These are phyloP conservation scores for Caenorhabditis sp. DNA, from an alignment of 2,888 invertebrate species.

Conservation along the genomic window DNA sequence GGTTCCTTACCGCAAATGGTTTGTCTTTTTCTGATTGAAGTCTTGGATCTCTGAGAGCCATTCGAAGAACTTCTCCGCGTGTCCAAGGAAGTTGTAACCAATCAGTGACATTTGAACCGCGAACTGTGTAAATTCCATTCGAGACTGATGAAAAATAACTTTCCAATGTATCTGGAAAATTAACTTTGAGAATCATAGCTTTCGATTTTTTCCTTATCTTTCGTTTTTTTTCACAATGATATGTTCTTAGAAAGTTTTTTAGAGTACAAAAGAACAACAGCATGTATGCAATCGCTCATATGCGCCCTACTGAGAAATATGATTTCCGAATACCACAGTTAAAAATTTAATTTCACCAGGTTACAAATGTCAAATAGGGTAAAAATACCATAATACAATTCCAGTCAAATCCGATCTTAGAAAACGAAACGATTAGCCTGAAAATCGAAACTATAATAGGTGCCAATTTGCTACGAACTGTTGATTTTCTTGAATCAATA, in stretches of 20 bases:
- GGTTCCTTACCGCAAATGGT: slow-evolving; percentile 37
- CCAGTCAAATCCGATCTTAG: too few relatives aligned
- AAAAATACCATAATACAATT: too few relatives aligned
- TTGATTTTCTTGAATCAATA: too few relatives aligned
- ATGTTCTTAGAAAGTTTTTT: background rate
- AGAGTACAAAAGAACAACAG: too few relatives aligned
- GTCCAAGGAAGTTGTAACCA: slow-evolving; percentile 61
- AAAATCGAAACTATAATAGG: too few relatives aligned
- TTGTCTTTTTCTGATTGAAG: slow-evolving; percentile 32
- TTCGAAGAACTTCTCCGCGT: slow-evolving; percentile 51
- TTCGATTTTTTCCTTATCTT: background rate
- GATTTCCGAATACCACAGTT: background rate
- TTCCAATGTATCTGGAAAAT: slow-evolving; percentile 59
- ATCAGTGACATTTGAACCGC: slow-evolving; percentile 62
- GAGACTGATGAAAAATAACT: slow-evolving; percentile 65
- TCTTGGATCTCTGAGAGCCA: slow-evolving; percentile 45
- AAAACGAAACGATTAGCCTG: too few relatives aligned
- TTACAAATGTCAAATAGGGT: too few relatives aligned
- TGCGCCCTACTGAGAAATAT: background rate
- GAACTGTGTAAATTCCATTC: slow-evolving; percentile 68
- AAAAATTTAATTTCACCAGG: too few relatives aligned
- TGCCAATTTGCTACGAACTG: too few relatives aligned
- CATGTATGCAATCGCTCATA: too few relatives aligned
- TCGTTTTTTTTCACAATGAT: background rate
- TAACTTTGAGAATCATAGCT: background rate